Percentiles rank a stretch among this genome's conserved stretches.
Evolutionary conservation across 2,888 invertebrate species (phyloP).

Genomic region (Scelioninae gen. 1): DNA sequence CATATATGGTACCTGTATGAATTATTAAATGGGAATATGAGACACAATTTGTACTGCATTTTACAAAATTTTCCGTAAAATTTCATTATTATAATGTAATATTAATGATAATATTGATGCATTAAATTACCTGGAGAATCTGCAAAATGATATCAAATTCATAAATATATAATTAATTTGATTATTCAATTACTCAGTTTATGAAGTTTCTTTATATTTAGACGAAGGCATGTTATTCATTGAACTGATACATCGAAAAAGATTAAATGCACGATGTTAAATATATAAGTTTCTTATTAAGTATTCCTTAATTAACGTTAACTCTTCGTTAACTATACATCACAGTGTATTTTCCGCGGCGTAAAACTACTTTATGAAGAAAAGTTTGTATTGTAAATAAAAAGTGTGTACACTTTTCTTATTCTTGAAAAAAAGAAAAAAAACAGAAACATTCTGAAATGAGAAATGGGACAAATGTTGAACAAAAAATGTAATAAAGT

Average conservation of each 20-base stretch:
- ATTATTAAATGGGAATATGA: too few relatives aligned
- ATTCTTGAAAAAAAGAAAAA: neutral
- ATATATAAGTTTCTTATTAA: slow-evolving; percentile 21
- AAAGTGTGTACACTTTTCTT: slow-evolving; percentile 3
- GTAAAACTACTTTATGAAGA: neutral
- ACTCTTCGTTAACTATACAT: slow-evolving; percentile 5
- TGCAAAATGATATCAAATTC: neutral
- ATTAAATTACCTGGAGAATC: too few relatives aligned
- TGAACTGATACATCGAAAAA: neutral
- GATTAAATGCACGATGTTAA: slow-evolving; percentile 14
- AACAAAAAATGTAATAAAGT: neutral
- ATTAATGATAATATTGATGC: too few relatives aligned
- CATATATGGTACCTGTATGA: too few relatives aligned
- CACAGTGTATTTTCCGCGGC: neutral
- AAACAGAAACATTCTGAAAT: neutral
- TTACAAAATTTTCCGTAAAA: too few relatives aligned
- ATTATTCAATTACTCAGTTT: slow-evolving; percentile 1
- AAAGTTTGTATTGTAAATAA: slow-evolving; percentile 6
- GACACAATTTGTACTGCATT: too few relatives aligned
- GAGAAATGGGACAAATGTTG: neutral
- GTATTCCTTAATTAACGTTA: slow-evolving; percentile 24
- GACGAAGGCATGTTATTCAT: slow-evolving; percentile 5
- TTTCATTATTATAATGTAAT: too few relatives aligned
- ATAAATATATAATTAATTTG: slow-evolving; percentile 1
- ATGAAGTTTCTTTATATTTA: neutral